Conservation (phyloP, 2,113 vertebrate genomes). For the Podarcis muralis region DNA sequence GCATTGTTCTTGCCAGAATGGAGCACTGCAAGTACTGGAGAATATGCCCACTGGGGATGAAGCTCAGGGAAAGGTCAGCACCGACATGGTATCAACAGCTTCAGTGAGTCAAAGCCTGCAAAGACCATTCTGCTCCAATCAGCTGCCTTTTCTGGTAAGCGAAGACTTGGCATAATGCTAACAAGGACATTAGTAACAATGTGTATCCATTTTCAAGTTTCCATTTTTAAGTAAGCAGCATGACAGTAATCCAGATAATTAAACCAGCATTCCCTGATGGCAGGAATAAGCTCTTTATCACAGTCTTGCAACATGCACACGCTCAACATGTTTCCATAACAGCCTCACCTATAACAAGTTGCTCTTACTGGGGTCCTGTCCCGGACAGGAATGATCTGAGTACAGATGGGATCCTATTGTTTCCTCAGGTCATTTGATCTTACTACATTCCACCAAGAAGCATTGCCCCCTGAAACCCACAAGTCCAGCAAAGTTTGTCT, state of each 20-base stretch:
- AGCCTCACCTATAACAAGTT: neutral
- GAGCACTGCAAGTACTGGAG: neutral
- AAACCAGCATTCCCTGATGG: neutral
- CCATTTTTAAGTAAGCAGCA: neutral
- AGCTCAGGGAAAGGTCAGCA: neutral
- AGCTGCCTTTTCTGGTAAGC: neutral
- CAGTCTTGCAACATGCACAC: neutral
- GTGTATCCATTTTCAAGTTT: neutral
- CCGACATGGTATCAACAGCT: neutral
- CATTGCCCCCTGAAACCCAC: neutral
- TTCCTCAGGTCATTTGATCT: neutral
- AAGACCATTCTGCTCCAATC: neutral
- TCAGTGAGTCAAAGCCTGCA: neutral
- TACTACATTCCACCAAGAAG: neutral
- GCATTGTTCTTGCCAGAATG: neutral
- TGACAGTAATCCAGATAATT: neutral
- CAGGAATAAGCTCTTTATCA: constrained; percentile 2
- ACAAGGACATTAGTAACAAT: neutral
- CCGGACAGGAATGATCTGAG: neutral
- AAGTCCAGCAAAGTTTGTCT: neutral
- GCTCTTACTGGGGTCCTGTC: neutral
- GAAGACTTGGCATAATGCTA: neutral
- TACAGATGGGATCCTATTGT: neutral
- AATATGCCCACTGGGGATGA: neutral
- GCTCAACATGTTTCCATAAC: neutral